Conservation (phyloP, 2,888 invertebrate species). For the Anthophora plumipes region DNA sequence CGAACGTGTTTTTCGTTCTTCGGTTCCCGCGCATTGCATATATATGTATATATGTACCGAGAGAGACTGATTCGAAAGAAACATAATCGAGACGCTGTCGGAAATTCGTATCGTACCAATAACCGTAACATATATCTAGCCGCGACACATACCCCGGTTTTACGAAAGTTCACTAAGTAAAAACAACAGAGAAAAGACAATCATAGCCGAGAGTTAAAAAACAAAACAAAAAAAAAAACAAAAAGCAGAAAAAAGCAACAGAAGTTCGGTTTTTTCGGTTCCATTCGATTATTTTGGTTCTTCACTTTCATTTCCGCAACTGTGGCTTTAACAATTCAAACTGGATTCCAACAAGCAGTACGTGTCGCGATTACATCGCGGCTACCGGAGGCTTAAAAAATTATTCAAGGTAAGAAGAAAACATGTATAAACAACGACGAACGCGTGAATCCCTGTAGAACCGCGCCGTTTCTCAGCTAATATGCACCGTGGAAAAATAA, state of each 20-base stretch:
- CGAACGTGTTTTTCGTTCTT: constrained; percentile 77
- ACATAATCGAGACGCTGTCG: constrained; percentile 68
- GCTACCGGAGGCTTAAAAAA: constrained; percentile 84
- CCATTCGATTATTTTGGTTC: constrained; percentile 67
- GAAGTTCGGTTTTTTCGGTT: constrained; percentile 37
- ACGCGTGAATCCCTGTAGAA: not conserved
- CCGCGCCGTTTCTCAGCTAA: not conserved
- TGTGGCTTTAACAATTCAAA: constrained; percentile 84
- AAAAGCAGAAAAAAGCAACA: no score
- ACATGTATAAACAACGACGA: not conserved
- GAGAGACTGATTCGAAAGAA: constrained; percentile 70
- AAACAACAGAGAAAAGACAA: no score
- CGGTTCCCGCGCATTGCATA: constrained; percentile 74
- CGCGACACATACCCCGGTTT: constrained; percentile 65
- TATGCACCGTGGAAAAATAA: constrained; percentile 17
- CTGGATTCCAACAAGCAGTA: constrained; percentile 85
- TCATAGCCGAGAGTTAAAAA: no score
- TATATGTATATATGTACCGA: constrained; percentile 68
- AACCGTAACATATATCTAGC: constrained; percentile 38
- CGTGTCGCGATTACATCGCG: constrained; percentile 84
- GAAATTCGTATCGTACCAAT: constrained; percentile 59
- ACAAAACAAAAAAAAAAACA: no score
- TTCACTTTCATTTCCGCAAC: constrained; percentile 74
- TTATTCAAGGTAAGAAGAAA: constrained; percentile 83
- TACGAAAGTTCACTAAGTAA: constrained; percentile 44